Conservation (phyloP, 2,113 vertebrate genomes). For the Leucopsar rothschildi region DNA sequence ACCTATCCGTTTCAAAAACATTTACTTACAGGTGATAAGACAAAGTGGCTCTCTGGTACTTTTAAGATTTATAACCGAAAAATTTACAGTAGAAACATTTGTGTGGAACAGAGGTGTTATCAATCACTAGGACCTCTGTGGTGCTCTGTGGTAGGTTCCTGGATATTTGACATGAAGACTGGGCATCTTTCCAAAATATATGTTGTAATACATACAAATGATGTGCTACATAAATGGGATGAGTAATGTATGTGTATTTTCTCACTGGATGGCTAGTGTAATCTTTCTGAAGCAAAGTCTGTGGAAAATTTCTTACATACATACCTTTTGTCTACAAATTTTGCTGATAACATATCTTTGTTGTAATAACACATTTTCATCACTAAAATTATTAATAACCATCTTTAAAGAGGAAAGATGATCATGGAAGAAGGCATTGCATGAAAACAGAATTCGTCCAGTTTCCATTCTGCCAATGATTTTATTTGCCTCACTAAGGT, state of each 20-base stretch:
- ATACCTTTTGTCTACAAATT: neutral
- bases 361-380: neutral
- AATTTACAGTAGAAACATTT: neutral
- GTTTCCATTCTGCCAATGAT: neutral
- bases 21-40: neutral
- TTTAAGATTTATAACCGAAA: neutral
- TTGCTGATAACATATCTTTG: neutral
- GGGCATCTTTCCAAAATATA: neutral
- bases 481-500: neutral
- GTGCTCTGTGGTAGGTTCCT: neutral
- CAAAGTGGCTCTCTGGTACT: neutral
- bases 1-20: neutral
- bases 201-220: neutral
- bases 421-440: neutral
- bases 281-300: neutral
- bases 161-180: neutral
- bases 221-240: neutral
- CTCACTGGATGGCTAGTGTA: neutral
- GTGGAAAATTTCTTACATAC: neutral
- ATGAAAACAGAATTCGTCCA: neutral
- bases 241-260: neutral
- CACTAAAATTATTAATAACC: neutral
- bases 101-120: neutral
- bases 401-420: neutral
- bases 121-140: neutral